phyloP scores from a whole-genome alignment of 2,113 vertebrate genomes.

The Silurus glanis region DNA sequence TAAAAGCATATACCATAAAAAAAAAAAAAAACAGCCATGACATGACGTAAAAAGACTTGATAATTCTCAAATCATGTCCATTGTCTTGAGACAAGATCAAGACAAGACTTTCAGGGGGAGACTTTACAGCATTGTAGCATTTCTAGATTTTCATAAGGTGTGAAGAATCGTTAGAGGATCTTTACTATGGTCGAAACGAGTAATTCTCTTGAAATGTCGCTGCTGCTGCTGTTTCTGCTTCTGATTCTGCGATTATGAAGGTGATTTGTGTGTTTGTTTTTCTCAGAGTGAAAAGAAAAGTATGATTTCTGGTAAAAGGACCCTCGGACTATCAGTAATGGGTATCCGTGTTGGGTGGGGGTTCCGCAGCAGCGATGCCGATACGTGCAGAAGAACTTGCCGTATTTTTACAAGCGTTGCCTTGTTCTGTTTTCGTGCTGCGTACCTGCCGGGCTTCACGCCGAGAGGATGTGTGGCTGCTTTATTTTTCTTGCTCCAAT shows the following conservation, averaged over 20 bases:
- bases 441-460: constrained; percentile 62
- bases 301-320: background rate
- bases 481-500: constrained; percentile 43
- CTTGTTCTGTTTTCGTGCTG: constrained; percentile 58
- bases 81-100: no score
- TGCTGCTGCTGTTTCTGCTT: no score
- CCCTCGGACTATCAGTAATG: background rate
- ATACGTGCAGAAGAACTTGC: constrained; percentile 45
- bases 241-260: background rate
- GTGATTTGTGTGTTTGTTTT: constrained; percentile 31
- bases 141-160: no score
- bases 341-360: background rate
- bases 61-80: no score
- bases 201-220: background rate
- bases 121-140: no score
- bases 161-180: no score
- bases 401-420: constrained; percentile 58
- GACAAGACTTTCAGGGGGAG: no score
- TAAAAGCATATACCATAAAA: no score
- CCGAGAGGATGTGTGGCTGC: constrained; percentile 49
- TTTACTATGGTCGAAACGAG: no score
- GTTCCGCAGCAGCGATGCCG: background rate
- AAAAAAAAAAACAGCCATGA: no score
- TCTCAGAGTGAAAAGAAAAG: background rate
- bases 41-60: no score